These are phyloP conservation scores for Bursaphelenchus mucronatus DNA, from an alignment of 1,140 invertebrate genomes.

Conservation along the genomic window DNA sequence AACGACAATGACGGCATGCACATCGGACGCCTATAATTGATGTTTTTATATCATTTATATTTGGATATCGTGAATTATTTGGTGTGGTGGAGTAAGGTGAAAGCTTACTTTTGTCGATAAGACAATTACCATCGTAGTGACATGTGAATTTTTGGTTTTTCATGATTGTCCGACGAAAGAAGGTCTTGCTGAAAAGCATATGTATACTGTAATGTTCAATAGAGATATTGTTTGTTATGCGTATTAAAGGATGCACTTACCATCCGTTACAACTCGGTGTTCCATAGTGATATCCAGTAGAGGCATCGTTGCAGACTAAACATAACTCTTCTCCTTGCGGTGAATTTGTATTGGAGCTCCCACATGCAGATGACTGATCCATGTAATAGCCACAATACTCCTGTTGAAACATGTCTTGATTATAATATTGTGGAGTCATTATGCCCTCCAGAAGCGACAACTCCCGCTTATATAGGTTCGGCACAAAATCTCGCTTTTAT, in stretches of 20 bases:
- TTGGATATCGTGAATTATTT: slow-evolving; percentile 12
- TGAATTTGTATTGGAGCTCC: not conserved
- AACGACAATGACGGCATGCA: slow-evolving; percentile 55
- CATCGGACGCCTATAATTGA: slow-evolving; percentile 45
- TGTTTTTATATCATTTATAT: slow-evolving; percentile 1
- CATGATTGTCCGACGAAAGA: slow-evolving; percentile 57
- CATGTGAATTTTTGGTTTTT: slow-evolving; percentile 54
- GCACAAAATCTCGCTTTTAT: too few relatives aligned
- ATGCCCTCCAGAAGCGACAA: too few relatives aligned
- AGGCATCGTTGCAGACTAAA: slow-evolving; percentile 53
- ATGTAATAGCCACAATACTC: too few relatives aligned
- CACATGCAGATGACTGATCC: too few relatives aligned
- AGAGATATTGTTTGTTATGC: slow-evolving; percentile 13
- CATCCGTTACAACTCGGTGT: slow-evolving; percentile 59
- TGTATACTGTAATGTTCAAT: slow-evolving; percentile 3
- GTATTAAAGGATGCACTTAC: not conserved
- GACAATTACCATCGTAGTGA: slow-evolving; percentile 52
- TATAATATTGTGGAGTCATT: too few relatives aligned
- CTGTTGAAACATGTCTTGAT: too few relatives aligned
- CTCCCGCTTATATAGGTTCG: too few relatives aligned
- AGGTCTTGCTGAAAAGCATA: slow-evolving; percentile 48
- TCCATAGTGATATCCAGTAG: slow-evolving; percentile 59
- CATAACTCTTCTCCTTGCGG: slow-evolving; percentile 39
- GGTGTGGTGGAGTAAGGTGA: not conserved
- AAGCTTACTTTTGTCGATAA: slow-evolving; percentile 49